These are phyloP conservation scores for Stegostoma tigrinum DNA, from an alignment of 2,113 vertebrate genomes.

Conservation along the genomic window DNA sequence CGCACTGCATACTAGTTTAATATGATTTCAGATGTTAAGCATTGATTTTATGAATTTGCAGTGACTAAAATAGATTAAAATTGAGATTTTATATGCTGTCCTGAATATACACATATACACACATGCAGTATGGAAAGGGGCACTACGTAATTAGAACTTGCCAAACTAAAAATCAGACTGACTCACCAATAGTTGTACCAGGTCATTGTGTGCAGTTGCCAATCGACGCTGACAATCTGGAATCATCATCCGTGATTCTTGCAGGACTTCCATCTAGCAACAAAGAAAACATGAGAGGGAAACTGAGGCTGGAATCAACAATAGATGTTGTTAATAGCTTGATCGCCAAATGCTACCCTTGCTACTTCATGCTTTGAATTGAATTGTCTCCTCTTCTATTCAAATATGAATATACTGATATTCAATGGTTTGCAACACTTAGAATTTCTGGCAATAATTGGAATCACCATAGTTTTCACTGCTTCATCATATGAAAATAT, in stretches of 20 bases:
- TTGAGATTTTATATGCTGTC: background rate
- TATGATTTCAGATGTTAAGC: background rate
- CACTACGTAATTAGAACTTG: background rate
- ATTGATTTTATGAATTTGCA: background rate
- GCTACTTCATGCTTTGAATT: background rate
- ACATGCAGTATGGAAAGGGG: background rate
- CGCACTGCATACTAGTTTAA: background rate
- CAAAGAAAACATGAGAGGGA: constrained; percentile 26
- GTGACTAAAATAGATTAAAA: background rate
- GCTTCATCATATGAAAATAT: background rate
- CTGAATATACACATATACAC: background rate
- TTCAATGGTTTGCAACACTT: background rate
- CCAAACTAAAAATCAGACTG: background rate
- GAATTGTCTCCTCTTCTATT: background rate
- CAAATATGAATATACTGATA: background rate
- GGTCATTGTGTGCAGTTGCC: constrained; percentile 70
- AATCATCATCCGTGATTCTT: constrained; percentile 93
- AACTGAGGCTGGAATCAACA: background rate
- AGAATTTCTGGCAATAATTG: background rate
- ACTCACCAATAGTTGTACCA: constrained; percentile 81
- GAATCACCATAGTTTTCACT: background rate
- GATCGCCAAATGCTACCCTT: background rate
- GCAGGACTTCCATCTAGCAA: constrained; percentile 79
- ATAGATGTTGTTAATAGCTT: background rate
- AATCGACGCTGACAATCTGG: constrained; percentile 87